Percentiles rank a stretch among this genome's conserved stretches.
Evolutionary conservation across 2,113 vertebrate species (phyloP).

Genomic region (Amazona vittata): DNA sequence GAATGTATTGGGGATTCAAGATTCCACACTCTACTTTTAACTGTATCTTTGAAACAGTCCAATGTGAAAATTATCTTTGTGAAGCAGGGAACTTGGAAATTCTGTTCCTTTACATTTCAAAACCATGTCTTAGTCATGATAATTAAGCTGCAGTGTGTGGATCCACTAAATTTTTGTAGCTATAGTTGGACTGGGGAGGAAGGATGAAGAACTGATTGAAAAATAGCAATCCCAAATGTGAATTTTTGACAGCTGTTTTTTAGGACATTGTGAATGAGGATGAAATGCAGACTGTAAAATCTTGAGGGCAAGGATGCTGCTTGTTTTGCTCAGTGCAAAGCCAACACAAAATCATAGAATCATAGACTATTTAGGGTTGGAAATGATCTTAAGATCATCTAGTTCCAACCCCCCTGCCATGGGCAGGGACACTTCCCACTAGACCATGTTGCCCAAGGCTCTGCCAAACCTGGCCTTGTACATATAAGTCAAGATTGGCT

Average conservation of each 20-base stretch:
- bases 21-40: neutral
- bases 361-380: neutral
- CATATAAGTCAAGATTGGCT: neutral
- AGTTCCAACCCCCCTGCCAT: neutral
- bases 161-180: neutral
- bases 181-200: fast-evolving
- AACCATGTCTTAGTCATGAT: neutral
- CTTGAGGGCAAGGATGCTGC: neutral
- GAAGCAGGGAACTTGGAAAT: neutral
- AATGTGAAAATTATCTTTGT: neutral
- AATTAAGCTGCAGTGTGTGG: fast-evolving
- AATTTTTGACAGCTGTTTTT: neutral
- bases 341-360: neutral
- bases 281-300: neutral
- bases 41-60: neutral
- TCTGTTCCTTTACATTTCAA: neutral
- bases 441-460: neutral
- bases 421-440: neutral
- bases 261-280: neutral
- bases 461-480: neutral
- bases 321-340: neutral
- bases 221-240: neutral
- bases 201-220: neutral
- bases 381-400: neutral
- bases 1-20: neutral